phyloP scores from a whole-genome alignment of 2,113 vertebrate species.

The Cromileptes altivelis region DNA sequence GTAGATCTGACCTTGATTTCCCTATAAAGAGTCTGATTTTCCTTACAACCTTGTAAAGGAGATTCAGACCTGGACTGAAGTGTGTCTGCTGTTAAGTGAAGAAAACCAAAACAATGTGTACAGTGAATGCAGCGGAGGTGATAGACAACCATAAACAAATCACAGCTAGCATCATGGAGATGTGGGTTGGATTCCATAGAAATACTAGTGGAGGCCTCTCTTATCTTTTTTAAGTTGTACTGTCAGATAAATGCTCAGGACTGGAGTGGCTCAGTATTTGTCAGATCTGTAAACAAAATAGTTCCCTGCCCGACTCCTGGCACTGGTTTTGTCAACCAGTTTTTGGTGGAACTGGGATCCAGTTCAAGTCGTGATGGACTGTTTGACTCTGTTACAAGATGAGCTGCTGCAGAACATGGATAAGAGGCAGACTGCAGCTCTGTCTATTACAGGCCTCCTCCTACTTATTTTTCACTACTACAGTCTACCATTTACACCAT shows the following conservation, averaged over 20 bases:
- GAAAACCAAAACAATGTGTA: not conserved
- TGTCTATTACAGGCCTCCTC: slow-evolving; percentile 14
- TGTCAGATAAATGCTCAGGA: not conserved
- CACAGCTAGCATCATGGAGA: too few relatives aligned
- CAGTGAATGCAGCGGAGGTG: not conserved
- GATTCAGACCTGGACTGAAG: slow-evolving; percentile 2
- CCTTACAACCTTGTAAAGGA: not conserved
- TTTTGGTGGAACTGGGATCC: slow-evolving; percentile 23
- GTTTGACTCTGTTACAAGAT: slow-evolving; percentile 22
- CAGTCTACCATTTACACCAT: slow-evolving; percentile 43
- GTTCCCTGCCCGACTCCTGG: not conserved
- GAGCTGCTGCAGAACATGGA: slow-evolving; percentile 12
- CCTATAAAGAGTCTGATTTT: not conserved
- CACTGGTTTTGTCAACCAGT: not conserved
- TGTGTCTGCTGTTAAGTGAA: not conserved
- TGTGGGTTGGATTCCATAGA: not conserved
- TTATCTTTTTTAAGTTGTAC: not conserved
- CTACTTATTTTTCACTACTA: slow-evolving; percentile 23
- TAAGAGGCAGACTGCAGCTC: slow-evolving; percentile 38
- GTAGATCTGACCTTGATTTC: slow-evolving; percentile 5
- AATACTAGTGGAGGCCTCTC: not conserved
- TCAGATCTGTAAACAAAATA: slow-evolving; percentile 38
- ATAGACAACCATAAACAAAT: not conserved
- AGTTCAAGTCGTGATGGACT: slow-evolving; percentile 45
- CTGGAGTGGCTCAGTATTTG: not conserved